Base-by-base conservation (phyloP, 2,797 vertebrate genomes). In the Artibeus jamaicensis region DNA sequence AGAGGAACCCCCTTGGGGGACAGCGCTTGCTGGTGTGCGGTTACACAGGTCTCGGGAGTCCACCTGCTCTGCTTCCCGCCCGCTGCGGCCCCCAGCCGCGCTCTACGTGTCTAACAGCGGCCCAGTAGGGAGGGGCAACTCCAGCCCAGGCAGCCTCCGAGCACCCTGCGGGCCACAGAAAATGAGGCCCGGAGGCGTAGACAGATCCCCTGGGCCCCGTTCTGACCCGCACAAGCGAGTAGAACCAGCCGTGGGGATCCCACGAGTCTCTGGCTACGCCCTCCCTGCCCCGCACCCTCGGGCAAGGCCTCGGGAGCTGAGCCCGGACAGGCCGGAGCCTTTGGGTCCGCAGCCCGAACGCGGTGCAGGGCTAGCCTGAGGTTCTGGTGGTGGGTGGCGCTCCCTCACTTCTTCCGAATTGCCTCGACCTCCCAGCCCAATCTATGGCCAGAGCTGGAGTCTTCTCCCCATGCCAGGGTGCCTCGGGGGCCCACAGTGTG, bases 221-320 rank as follows among this genome's bases (percentile, higher is more conserved):
- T 84, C 81, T 82, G 76, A 37, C 39, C 48, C 6, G 7, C 19
- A 76, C 86, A 57, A 62, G 42, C 70, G 11, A 15, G 21, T 26
- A 53, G 46, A 21, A 34, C n/a, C 24, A 53, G 8, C 9, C 4
- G 0, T 1, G 1, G 37, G 55, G 12, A 32, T 55, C 26, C 65
- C 18, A 0, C 0, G 3, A 86, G 3, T 9, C 50, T 29, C 57
- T 22, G 44, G 16, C 50, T 55, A 55, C 29, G 2, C 29, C 24
- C 32, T 50, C 6, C 44, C 22, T 10, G 10, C 8, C n/a, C 42
- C 0, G 1, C 24, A 6, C 3, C 39, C 9, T 7, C 1, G 10
- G 6, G 8, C 2, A 1, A 83, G 42, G 15, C 39, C 65, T 67
- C 21, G 6, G 2, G 9, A 86, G 37, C 24, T n/a, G 19, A 29